Percentiles rank a stretch among this genome's conserved stretches.
phyloP scores from a whole-genome alignment of 2,113 vertebrate species.

The Galemys pyrenaicus region DNA sequence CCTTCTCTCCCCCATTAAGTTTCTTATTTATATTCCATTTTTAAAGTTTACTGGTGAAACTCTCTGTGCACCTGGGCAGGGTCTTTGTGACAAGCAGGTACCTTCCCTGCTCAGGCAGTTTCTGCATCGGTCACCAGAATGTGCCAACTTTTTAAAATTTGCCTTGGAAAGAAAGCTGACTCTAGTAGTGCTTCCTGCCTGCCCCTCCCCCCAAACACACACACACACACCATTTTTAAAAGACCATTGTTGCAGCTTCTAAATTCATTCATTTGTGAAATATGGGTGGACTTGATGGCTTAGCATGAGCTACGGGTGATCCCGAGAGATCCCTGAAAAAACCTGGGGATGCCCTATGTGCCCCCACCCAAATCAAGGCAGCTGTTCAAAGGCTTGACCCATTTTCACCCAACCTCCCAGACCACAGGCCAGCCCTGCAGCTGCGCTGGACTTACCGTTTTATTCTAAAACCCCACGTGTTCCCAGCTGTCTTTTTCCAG shows the following conservation, averaged over 20 bases:
- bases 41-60: conserved; percentile 26
- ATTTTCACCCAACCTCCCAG: conserved; percentile 77
- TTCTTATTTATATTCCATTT: conserved; percentile 60
- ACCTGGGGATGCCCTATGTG: background rate
- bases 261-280: conserved; percentile 51
- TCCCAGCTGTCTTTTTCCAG: conserved; percentile 62
- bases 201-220: no score
- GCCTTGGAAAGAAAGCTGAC: background rate
- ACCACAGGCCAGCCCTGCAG: conserved; percentile 60
- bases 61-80: conserved; percentile 48
- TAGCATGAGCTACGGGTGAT: background rate
- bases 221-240: fast-evolving
- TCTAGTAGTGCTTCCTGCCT: background rate
- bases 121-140: background rate
- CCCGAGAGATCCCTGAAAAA: conserved; percentile 56
- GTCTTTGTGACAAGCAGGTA: background rate
- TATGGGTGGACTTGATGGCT: conserved; percentile 51
- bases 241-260: background rate
- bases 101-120: background rate
- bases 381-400: conserved; percentile 75
- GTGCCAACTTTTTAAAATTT: conserved; percentile 16
- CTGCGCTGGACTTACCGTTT: conserved; percentile 48
- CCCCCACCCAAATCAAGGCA: background rate
- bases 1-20: conserved; percentile 34
- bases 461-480: conserved; percentile 52